phyloP scores from a whole-genome alignment of 2,888 invertebrate species.

The Macaria liturata region DNA sequence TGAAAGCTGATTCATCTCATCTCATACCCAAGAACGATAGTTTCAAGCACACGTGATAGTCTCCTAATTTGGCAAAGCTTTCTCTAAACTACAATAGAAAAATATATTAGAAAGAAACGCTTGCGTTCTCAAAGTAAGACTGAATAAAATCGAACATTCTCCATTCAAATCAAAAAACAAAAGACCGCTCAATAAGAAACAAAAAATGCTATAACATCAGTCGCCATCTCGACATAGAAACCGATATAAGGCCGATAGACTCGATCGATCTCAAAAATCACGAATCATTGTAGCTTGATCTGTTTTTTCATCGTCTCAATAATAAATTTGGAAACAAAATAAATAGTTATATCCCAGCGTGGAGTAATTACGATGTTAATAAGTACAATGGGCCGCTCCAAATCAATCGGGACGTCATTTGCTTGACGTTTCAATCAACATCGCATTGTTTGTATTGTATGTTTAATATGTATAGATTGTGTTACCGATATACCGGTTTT shows the following conservation, averaged over 20 bases:
- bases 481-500: slow-evolving; percentile 80
- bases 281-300: slow-evolving; percentile 70
- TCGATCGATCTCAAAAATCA: slow-evolving; percentile 52
- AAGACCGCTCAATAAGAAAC: slow-evolving; percentile 46
- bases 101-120: too few relatives aligned
- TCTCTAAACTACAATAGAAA: background rate
- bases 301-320: slow-evolving; percentile 68
- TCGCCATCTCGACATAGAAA: slow-evolving; percentile 53
- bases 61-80: background rate
- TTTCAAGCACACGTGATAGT: background rate
- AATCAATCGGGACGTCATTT: slow-evolving; percentile 77
- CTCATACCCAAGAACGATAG: background rate
- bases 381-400: slow-evolving; percentile 69
- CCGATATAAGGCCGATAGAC: slow-evolving; percentile 61
- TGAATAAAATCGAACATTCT: background rate
- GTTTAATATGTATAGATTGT: slow-evolving; percentile 80
- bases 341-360: slow-evolving; percentile 77
- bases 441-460: slow-evolving; percentile 80
- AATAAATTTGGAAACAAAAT: slow-evolving; percentile 77
- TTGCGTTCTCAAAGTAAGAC: too few relatives aligned
- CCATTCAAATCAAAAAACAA: slow-evolving; percentile 33
- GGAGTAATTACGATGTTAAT: slow-evolving; percentile 80
- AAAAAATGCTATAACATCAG: slow-evolving; percentile 46
- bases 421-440: slow-evolving; percentile 82
- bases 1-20: background rate